A percentile compares a stretch with the other conserved stretches of the same genome.
Conservation (phyloP, 2,113 vertebrate genomes). For the Ameiurus melas region DNA sequence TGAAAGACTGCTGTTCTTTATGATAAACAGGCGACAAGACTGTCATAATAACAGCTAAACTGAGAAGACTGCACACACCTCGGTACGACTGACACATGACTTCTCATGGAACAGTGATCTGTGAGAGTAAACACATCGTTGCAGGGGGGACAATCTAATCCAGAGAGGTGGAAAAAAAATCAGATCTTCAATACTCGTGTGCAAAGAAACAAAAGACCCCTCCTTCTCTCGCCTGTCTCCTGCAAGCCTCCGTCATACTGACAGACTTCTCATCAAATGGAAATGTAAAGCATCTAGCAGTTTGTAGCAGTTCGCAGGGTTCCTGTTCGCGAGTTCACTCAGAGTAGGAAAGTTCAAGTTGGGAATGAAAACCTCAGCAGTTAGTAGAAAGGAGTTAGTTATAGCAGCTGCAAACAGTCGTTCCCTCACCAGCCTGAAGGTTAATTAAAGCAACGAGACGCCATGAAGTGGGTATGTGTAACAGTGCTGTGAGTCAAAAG, state of each 20-base stretch:
- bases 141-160: not conserved
- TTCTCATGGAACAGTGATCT: not conserved
- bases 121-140: not conserved
- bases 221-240: not conserved
- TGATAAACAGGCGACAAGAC: constrained; percentile 1
- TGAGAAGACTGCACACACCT: constrained; percentile 5
- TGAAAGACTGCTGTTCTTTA: constrained; percentile 30
- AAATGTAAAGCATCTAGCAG: not conserved
- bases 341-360: not conserved
- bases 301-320: not conserved
- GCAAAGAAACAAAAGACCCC: not conserved
- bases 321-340: not conserved
- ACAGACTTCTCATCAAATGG: not conserved
- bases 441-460: not conserved
- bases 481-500: not conserved
- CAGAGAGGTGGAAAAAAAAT: not conserved
- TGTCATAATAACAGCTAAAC: constrained; percentile 32
- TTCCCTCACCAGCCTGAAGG: not conserved
- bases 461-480: not conserved
- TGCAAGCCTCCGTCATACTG: not conserved
- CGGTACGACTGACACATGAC: not conserved
- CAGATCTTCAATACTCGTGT: not conserved
- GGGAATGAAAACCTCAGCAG: constrained; percentile 16
- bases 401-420: too few relatives aligned
- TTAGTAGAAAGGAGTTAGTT: not conserved